Evolutionary conservation across 2,797 vertebrate genomes (phyloP).

Genomic region (Danio choprae): DNA sequence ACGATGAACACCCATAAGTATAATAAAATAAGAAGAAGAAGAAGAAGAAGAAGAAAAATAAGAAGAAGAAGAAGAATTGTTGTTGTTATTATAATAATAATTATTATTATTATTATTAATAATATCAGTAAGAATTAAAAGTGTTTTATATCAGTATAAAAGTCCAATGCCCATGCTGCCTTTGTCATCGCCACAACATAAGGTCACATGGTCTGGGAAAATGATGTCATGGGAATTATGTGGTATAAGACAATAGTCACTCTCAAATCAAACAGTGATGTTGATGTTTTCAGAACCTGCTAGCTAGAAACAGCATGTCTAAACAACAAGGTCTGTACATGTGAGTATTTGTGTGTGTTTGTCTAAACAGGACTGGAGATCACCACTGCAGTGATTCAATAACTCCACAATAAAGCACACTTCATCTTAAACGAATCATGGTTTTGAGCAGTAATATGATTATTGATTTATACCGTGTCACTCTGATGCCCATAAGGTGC

Average conservation of each 20-base stretch:
- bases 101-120: too few relatives aligned
- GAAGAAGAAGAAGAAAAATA: too few relatives aligned
- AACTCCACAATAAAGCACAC: background rate
- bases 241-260: conserved; percentile 7
- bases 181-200: background rate
- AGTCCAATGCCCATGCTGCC: background rate
- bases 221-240: conserved; percentile 13
- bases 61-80: too few relatives aligned
- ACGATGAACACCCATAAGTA: too few relatives aligned
- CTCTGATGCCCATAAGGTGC: background rate
- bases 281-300: background rate
- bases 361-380: background rate
- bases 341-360: background rate
- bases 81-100: too few relatives aligned
- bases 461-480: background rate
- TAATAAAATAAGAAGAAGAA: too few relatives aligned
- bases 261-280: background rate
- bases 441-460: background rate
- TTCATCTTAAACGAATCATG: background rate
- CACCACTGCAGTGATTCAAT: background rate
- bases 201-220: background rate
- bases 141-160: background rate
- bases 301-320: conserved; percentile 1
- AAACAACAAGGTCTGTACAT: background rate
- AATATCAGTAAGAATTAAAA: background rate